Evolutionary conservation across 1,140 invertebrate species (phyloP).

Genomic region (Neuroterus valhalla): DNA sequence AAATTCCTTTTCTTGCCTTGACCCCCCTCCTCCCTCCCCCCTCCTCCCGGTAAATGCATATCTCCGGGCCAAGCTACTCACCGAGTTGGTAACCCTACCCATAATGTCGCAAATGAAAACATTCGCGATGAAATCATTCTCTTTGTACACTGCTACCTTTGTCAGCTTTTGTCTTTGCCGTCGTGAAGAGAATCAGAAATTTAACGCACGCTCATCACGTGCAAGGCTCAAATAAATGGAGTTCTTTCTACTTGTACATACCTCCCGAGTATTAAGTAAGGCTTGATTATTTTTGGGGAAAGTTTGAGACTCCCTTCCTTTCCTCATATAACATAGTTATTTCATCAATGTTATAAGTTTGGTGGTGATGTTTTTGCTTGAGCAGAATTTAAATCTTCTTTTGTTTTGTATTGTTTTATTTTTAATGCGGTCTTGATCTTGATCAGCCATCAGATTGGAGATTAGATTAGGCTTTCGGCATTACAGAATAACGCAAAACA

Average conservation of each 20-base stretch:
- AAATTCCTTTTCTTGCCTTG: no score
- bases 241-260: no score
- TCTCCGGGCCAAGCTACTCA: no score
- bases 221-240: conserved; percentile 18
- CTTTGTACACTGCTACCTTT: conserved; percentile 12
- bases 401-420: no score
- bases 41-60: no score
- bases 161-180: background rate
- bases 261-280: background rate
- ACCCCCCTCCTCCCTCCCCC: no score
- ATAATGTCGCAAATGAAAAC: conserved; percentile 35
- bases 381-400: no score
- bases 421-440: no score
- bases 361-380: background rate
- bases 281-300: conserved; percentile 24
- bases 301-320: conserved; percentile 3
- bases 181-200: background rate
- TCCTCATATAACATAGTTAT: background rate
- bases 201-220: conserved; percentile 14
- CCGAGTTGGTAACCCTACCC: conserved; percentile 3
- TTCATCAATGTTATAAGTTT: background rate
- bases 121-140: conserved; percentile 24
- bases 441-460: no score
- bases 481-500: no score
- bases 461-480: no score